Evolutionary conservation across 2,888 invertebrate species (phyloP).

Genomic region (Andrena bucephala): DNA sequence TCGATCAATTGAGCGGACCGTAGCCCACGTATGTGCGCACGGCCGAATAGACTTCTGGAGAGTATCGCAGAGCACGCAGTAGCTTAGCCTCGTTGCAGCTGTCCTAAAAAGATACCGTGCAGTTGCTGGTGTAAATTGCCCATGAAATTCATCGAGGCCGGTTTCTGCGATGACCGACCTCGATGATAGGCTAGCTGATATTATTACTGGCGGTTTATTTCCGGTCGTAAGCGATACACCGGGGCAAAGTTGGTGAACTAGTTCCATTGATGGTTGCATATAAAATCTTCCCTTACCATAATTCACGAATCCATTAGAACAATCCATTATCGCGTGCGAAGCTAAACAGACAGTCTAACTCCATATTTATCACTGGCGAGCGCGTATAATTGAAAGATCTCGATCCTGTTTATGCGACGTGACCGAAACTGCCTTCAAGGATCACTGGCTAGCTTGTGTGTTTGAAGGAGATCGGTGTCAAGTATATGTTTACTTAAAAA

Average conservation of each 20-base stretch:
- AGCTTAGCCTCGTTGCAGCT: conserved; percentile 37
- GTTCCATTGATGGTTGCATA: background rate
- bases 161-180: conserved; percentile 10
- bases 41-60: conserved; percentile 18
- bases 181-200: conserved; percentile 9
- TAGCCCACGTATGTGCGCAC: conserved; percentile 38
- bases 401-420: no score
- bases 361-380: no score
- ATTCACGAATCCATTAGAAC: no score
- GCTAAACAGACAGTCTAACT: no score
- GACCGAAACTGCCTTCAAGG: background rate
- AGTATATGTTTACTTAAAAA: background rate
- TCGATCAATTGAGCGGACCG: conserved; percentile 67
- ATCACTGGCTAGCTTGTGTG: background rate
- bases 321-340: no score
- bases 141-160: conserved; percentile 47
- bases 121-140: conserved; percentile 41
- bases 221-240: conserved; percentile 23
- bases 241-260: background rate
- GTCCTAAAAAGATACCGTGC: conserved; percentile 32
- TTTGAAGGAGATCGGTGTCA: background rate
- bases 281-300: background rate
- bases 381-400: no score
- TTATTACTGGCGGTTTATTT: conserved; percentile 40
- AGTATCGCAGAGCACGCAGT: conserved; percentile 1